phyloP scores from a whole-genome alignment of 2,888 invertebrate genomes.

The Drosophila borborema region DNA sequence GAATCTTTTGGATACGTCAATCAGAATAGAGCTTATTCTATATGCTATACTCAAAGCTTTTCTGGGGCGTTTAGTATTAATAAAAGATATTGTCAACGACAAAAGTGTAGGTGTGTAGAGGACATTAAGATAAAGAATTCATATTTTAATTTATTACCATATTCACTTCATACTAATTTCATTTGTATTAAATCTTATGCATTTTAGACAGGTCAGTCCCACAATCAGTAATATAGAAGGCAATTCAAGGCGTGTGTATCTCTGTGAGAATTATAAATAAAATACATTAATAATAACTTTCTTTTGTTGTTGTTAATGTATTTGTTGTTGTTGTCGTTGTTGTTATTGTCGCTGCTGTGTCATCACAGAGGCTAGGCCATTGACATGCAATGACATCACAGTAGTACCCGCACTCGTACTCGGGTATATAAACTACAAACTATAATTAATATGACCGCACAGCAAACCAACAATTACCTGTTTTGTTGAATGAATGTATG shows the following conservation, averaged over 20 bases:
- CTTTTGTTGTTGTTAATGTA: conserved; percentile 31
- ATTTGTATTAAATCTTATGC: background rate
- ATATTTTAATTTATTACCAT: conserved; percentile 11
- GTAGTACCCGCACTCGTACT: conserved; percentile 26
- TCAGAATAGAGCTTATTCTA: background rate
- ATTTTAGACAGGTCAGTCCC: conserved; percentile 26
- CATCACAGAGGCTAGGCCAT: conserved; percentile 51
- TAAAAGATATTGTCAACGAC: background rate
- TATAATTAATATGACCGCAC: conserved; percentile 59
- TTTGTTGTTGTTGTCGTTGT: conserved; percentile 19
- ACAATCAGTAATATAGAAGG: conserved; percentile 16
- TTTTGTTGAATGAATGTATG: conserved; percentile 38
- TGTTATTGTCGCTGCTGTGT: conserved; percentile 36
- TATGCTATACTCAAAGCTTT: background rate
- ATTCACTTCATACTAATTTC: conserved; percentile 6
- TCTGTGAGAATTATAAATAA: conserved; percentile 35
- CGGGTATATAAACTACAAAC: conserved; percentile 36
- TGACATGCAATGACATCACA: conserved; percentile 63
- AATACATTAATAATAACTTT: conserved; percentile 40
- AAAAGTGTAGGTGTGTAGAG: conserved; percentile 4
- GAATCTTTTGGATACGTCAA: background rate
- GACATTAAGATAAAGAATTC: conserved; percentile 8
- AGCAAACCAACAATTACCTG: conserved; percentile 26
- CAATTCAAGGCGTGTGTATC: conserved; percentile 26
- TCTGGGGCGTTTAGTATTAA: background rate